These are phyloP conservation scores for Torymus auratus DNA, from an alignment of 2,888 invertebrate species.

Conservation along the genomic window DNA sequence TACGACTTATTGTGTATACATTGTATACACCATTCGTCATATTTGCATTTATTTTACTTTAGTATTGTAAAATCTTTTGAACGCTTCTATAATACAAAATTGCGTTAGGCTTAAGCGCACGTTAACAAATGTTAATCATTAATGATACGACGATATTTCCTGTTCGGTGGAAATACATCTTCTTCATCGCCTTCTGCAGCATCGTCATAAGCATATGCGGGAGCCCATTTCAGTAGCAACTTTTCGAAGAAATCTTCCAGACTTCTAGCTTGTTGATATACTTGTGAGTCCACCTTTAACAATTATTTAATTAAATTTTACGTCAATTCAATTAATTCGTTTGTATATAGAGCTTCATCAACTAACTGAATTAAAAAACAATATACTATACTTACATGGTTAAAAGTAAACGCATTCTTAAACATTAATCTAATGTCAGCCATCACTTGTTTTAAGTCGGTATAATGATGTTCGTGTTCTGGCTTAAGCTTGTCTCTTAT, in stretches of 20 bases:
- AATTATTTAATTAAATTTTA: constrained; percentile 1
- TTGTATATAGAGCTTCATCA: no score
- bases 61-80: constrained; percentile 41
- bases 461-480: constrained; percentile 84
- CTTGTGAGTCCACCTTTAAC: constrained; percentile 84
- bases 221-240: constrained; percentile 88
- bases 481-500: constrained; percentile 89
- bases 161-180: constrained; percentile 77
- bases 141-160: constrained; percentile 78
- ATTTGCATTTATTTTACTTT: constrained; percentile 37
- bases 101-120: constrained; percentile 13
- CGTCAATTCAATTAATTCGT: no score
- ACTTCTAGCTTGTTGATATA: constrained; percentile 87
- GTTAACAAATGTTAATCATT: constrained; percentile 71
- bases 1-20: constrained; percentile 44
- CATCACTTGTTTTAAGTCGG: constrained; percentile 85
- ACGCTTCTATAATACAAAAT: constrained; percentile 49
- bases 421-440: constrained; percentile 91
- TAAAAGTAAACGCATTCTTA: constrained; percentile 90
- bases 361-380: no score
- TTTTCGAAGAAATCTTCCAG: constrained; percentile 92
- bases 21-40: constrained; percentile 45
- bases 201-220: constrained; percentile 83
- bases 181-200: constrained; percentile 76
- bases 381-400: constrained; percentile 82